These are phyloP conservation scores for Habroteleia sp. DNA, from an alignment of 2,888 invertebrate genomes.

Conservation along the genomic window DNA sequence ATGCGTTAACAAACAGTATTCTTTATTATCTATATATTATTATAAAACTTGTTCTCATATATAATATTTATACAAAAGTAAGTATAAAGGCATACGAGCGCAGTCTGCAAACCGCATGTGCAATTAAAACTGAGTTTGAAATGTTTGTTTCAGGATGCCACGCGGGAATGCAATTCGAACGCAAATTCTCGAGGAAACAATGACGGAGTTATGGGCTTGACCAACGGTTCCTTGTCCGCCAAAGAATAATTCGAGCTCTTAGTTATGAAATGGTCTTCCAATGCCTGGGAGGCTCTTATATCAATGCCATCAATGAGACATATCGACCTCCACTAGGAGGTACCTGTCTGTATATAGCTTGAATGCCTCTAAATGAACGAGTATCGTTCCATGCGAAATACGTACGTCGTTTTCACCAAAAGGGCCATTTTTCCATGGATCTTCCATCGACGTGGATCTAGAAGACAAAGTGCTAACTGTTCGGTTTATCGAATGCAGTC, in stretches of 20 bases:
- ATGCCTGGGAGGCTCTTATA: slow-evolving; percentile 69
- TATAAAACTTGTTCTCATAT: too few species aligned
- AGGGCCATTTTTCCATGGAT: slow-evolving; percentile 59
- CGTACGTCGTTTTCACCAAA: slow-evolving; percentile 62
- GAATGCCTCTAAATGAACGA: slow-evolving; percentile 64
- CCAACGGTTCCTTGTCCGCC: slow-evolving; percentile 77
- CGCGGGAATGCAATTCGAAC: slow-evolving; percentile 73
- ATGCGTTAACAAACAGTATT: too few species aligned
- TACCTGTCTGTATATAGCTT: slow-evolving; percentile 77
- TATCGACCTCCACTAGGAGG: slow-evolving; percentile 75
- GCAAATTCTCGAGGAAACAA: slow-evolving; percentile 72
- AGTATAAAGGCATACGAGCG: too few species aligned
- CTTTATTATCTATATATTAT: too few species aligned
- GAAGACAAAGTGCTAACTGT: slow-evolving; percentile 61
- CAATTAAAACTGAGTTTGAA: slow-evolving; percentile 24
- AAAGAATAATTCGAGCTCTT: slow-evolving; percentile 74
- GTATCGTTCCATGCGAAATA: slow-evolving; percentile 63
- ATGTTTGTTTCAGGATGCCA: slow-evolving; percentile 72
- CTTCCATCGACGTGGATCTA: slow-evolving; percentile 56
- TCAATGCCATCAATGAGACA: slow-evolving; percentile 76
- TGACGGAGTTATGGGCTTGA: slow-evolving; percentile 73
- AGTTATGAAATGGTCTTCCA: slow-evolving; percentile 62
- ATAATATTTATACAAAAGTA: too few species aligned
- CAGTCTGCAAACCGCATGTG: neutral
- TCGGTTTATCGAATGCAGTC: slow-evolving; percentile 53